These are phyloP conservation scores for Ia io DNA, from an alignment of 2,113 vertebrate genomes.

Conservation along the genomic window DNA sequence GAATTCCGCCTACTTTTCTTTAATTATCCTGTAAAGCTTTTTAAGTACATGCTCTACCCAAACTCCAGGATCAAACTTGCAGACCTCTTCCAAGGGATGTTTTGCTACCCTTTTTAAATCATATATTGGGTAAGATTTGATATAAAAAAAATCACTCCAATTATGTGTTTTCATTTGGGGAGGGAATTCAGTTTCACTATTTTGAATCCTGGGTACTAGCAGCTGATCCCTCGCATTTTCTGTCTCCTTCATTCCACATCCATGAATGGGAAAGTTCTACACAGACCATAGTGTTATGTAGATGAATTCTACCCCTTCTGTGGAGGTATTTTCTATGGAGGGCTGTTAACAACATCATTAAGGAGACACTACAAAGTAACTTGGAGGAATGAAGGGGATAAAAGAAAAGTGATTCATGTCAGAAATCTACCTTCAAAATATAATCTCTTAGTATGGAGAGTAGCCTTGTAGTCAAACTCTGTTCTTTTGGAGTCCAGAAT, in stretches of 20 bases:
- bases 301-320: slow-evolving; percentile 86
- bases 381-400: slow-evolving; percentile 65
- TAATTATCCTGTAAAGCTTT: background rate
- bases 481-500: background rate
- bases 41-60: background rate
- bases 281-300: slow-evolving; percentile 84
- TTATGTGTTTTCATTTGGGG: slow-evolving; percentile 26
- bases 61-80: background rate
- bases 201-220: background rate
- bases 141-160: background rate
- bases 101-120: slow-evolving; percentile 38
- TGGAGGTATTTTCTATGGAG: slow-evolving; percentile 84
- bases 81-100: background rate
- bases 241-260: background rate
- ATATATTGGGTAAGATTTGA: background rate
- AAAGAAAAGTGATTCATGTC: slow-evolving; percentile 29
- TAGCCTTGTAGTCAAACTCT: background rate
- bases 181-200: background rate
- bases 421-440: slow-evolving; percentile 29
- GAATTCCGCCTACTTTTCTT: background rate
- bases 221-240: background rate
- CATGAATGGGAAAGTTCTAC: slow-evolving; percentile 85
- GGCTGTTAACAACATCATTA: slow-evolving; percentile 84
- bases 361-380: slow-evolving; percentile 85
- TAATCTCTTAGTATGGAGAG: background rate